These are phyloP conservation scores for Dicycla oo DNA, from an alignment of 2,888 invertebrate genomes.

Conservation along the genomic window DNA sequence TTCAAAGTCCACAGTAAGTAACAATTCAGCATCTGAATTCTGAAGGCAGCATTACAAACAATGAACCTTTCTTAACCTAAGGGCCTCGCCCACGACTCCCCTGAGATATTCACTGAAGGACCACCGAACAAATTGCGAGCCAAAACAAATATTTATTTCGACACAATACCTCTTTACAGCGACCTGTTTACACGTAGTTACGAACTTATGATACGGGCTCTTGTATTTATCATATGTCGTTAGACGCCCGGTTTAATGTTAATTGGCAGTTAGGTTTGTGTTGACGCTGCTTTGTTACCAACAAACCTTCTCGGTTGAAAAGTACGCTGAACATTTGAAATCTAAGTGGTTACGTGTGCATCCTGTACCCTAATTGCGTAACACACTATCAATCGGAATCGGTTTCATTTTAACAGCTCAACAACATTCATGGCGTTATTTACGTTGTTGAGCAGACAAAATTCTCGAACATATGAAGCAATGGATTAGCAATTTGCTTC, in stretches of 20 bases:
- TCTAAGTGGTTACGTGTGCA: too few species aligned
- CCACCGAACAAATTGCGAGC: conserved; percentile 52
- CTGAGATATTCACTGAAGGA: conserved; percentile 28
- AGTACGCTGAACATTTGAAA: neutral
- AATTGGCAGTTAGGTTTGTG: conserved; percentile 47
- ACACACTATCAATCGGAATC: too few species aligned
- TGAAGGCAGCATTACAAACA: conserved; percentile 34
- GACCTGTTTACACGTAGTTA: conserved; percentile 53
- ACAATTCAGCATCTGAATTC: conserved; percentile 23
- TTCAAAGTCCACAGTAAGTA: conserved; percentile 6
- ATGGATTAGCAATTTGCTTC: too few species aligned
- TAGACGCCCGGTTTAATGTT: conserved; percentile 46
- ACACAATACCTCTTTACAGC: conserved; percentile 57
- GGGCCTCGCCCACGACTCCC: conserved; percentile 37
- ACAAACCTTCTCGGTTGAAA: neutral
- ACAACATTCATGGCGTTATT: too few species aligned
- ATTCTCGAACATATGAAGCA: too few species aligned
- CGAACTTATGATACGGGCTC: conserved; percentile 54
- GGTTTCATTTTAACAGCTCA: too few species aligned
- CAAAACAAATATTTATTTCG: conserved; percentile 58
- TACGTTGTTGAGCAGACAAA: too few species aligned
- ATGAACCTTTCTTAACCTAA: conserved; percentile 41
- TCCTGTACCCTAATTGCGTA: too few species aligned
- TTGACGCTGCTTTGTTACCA: conserved; percentile 21
- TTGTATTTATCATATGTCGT: conserved; percentile 53